Base-by-base conservation (phyloP, 2,113 vertebrate species). In the Fregetta grallaria region DNA sequence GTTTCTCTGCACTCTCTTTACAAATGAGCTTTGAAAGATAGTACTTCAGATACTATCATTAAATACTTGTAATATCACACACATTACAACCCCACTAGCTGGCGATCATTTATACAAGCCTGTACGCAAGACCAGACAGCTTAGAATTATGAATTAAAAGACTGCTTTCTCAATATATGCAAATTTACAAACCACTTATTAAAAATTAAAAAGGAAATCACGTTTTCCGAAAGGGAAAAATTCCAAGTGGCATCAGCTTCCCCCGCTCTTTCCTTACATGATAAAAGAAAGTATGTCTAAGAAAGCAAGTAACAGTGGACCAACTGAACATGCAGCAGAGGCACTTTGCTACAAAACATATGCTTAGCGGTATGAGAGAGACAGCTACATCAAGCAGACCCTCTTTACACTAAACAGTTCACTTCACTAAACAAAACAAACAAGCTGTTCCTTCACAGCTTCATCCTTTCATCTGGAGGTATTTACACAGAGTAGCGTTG, bases 201-300 rank as follows among this genome's bases (percentile, higher is more conserved):
- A 76, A 85, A 84, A 72, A 20, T 3, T 50, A 52, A 45, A 32
- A 53, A 38, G 9, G 4, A 91, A 86, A 67, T 15, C 7, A 29
- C 6, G 13, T 50, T 36, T 58, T 76, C 29, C n/a, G 2, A 23
- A 50, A 77, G 26, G 30, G 3, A 68, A 93, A 77, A 77, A 29
- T 4, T 63, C 11, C 29, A 56, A 55, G 18, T 6, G 7, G n/a
- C n/a, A 75, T 11, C 29, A 74, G 21, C 18, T 71, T 71, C 4
- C 12, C 13, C 9, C 7, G 2, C 14, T 40, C 9, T 83, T 78
- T 40, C 65, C 34, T 59, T n/a, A 71, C 8, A n/a, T 0, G 16
- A 47, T 15, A 38, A 47, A 47, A 45, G 5, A 5, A 73, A 47
- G 22, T 18, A 15, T 4, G 7, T 42, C 34, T 40, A 62, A 80